Evolutionary conservation across 1,140 invertebrate genomes (phyloP).

Genomic region (Bombus balteatus): DNA sequence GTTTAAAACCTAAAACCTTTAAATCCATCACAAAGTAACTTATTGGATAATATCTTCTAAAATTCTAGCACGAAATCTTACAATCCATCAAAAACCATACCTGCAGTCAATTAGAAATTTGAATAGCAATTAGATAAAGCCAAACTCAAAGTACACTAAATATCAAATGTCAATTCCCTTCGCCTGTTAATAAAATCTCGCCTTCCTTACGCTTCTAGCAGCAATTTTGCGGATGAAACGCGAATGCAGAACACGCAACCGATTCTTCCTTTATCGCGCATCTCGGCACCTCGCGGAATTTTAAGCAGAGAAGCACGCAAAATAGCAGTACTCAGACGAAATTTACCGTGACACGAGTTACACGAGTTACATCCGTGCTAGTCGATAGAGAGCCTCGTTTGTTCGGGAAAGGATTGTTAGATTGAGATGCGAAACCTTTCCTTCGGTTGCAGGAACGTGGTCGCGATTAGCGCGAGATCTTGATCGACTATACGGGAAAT

Average conservation of each 20-base stretch:
- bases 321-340: background rate
- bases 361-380: background rate
- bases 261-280: slow-evolving; percentile 14
- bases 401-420: background rate
- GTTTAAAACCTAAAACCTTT: too few species aligned
- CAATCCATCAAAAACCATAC: too few species aligned
- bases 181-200: too few species aligned
- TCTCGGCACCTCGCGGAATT: slow-evolving; percentile 7
- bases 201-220: background rate
- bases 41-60: too few species aligned
- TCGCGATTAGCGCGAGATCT: slow-evolving; percentile 1
- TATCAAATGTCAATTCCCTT: too few species aligned
- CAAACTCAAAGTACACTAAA: too few species aligned
- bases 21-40: too few species aligned
- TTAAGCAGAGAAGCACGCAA: slow-evolving; percentile 18
- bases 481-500: slow-evolving; percentile 8
- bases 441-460: background rate
- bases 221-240: background rate
- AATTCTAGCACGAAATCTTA: too few species aligned
- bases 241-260: slow-evolving; percentile 10
- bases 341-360: background rate
- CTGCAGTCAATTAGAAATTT: too few species aligned
- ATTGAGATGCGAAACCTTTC: background rate
- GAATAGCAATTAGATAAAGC: too few species aligned
- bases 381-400: slow-evolving; percentile 4